phyloP scores from a whole-genome alignment of 2,888 invertebrate genomes.

The Cephus pygmeus region DNA sequence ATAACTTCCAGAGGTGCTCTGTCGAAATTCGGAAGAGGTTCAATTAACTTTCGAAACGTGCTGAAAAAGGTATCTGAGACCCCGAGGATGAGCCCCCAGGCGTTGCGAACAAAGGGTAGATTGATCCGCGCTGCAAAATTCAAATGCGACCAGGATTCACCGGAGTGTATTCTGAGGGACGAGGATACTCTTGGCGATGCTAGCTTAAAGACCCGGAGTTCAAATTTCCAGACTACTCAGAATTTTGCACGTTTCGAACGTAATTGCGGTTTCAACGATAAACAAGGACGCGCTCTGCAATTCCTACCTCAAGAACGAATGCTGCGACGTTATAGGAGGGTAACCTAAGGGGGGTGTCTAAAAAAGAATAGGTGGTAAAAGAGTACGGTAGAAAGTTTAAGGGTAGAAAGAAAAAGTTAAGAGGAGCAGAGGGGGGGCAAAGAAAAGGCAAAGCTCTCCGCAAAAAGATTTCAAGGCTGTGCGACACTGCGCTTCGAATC shows the following conservation, averaged over 20 bases:
- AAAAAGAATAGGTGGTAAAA: background rate
- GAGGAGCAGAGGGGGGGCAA: background rate
- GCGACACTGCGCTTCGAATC: background rate
- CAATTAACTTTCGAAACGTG: background rate
- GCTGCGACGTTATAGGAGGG: background rate
- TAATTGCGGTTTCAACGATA: constrained; percentile 30
- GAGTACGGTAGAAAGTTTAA: background rate
- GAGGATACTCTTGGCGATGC: background rate
- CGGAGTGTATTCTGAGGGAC: background rate
- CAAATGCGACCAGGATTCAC: background rate
- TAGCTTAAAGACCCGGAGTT: background rate
- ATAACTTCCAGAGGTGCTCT: background rate
- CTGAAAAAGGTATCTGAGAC: background rate
- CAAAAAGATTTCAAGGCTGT: background rate
- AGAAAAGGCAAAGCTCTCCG: background rate
- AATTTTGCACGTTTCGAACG: constrained; percentile 19
- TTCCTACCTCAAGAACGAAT: constrained; percentile 14
- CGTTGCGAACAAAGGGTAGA: background rate
- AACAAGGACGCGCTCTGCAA: constrained; percentile 18
- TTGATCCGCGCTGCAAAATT: background rate
- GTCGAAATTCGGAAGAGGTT: background rate
- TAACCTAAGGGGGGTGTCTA: background rate
- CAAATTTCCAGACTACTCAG: background rate
- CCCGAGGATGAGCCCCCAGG: background rate
- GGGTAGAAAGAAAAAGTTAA: background rate